Conservation (phyloP, 2,113 vertebrate genomes). For the Parotia lawesii region DNA sequence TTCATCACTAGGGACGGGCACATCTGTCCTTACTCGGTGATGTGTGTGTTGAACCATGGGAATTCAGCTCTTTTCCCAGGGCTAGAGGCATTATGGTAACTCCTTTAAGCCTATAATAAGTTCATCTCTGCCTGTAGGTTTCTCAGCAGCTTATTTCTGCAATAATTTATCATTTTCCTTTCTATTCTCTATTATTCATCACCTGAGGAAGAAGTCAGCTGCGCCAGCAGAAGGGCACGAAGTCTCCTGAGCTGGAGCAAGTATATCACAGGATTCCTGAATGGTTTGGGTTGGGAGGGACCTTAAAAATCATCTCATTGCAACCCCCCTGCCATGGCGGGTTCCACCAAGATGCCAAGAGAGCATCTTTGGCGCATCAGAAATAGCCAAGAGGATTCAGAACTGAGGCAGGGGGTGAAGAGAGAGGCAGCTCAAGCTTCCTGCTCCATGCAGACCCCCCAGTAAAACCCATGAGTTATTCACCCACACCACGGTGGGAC, state of each 20-base stretch:
- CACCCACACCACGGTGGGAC: fast-evolving
- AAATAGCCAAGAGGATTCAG: neutral
- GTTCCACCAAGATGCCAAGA: neutral
- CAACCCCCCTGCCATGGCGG: neutral
- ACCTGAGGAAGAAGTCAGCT: neutral
- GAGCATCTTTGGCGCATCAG: neutral
- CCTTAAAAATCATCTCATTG: neutral
- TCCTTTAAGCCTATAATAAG: neutral
- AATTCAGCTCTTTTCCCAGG: neutral
- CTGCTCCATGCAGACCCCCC: fast-evolving
- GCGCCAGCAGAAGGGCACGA: neutral
- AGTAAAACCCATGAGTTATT: neutral
- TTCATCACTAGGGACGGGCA: neutral
- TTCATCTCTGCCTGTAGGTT: neutral
- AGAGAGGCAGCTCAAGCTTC: neutral
- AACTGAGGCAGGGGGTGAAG: neutral
- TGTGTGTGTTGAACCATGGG: neutral
- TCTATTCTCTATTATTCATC: neutral
- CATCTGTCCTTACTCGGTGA: neutral
- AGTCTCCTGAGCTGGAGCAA: neutral
- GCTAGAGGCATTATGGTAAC: neutral
- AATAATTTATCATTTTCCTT: neutral
- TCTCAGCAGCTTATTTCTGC: neutral
- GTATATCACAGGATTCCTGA: neutral
- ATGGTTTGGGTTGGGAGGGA: neutral